A percentile compares a stretch with the other conserved stretches of the same genome.
phyloP scores from a whole-genome alignment of 2,888 invertebrate species.

The Eristalinus aeneus region DNA sequence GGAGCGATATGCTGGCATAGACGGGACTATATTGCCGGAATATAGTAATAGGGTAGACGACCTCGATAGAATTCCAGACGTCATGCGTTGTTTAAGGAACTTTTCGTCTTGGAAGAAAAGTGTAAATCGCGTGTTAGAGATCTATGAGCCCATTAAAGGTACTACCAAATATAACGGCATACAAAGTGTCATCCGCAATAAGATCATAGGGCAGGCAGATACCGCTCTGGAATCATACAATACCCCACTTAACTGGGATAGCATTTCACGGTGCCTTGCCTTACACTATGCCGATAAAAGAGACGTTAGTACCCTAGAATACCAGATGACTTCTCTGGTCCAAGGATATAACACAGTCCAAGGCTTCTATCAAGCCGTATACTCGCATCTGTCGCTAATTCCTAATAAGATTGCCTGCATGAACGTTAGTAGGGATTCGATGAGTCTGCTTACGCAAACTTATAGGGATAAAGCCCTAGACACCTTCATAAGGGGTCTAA shows the following conservation, averaged over 20 bases:
- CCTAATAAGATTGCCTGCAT: slow-evolving; percentile 55
- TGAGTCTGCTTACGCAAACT: slow-evolving; percentile 21
- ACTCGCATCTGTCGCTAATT: slow-evolving; percentile 25
- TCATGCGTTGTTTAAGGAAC: neutral
- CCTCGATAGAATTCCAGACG: no score
- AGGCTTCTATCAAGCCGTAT: slow-evolving; percentile 36
- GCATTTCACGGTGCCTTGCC: slow-evolving; percentile 38
- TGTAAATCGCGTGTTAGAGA: neutral
- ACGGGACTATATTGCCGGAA: no score
- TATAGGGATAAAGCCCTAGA: slow-evolving; percentile 69
- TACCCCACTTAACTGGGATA: slow-evolving; percentile 41
- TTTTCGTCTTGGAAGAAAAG: neutral
- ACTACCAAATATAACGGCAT: slow-evolving; percentile 27
- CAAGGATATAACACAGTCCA: slow-evolving; percentile 22
- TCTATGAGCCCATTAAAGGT: neutral
- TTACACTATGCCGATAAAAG: slow-evolving; percentile 51
- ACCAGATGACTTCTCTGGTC: slow-evolving; percentile 44
- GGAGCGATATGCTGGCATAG: no score
- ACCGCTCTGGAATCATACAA: slow-evolving; percentile 51
- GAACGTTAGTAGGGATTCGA: slow-evolving; percentile 47
- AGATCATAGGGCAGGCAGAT: slow-evolving; percentile 48
- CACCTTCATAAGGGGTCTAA: slow-evolving; percentile 64
- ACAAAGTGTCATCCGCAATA: slow-evolving; percentile 40
- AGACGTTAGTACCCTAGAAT: slow-evolving; percentile 47
- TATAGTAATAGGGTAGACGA: no score